Base-by-base conservation (phyloP, 1,140 invertebrate genomes). In the Zelostemma sp. region DNA sequence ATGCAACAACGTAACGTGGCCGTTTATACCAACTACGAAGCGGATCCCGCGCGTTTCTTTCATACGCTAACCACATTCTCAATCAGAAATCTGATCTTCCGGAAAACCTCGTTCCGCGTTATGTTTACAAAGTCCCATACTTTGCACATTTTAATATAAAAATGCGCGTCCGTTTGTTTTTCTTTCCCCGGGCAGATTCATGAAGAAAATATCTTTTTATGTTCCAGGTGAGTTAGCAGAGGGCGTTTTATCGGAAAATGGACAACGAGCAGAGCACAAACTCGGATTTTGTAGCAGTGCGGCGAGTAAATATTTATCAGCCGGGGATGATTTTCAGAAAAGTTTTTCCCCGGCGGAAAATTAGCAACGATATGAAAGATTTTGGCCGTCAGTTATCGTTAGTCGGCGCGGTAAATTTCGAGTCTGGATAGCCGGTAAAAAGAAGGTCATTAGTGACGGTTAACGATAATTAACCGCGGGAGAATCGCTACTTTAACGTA, bases 361-460 rank as follows among this genome's bases (percentile, higher is more conserved):
- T 35, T 46, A 43, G 40, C 51, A 28, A 18, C 40, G 58, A 51
- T 25, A n/a, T n/a, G n/a, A n/a, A n/a, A n/a, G n/a, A n/a, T n/a
- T n/a, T n/a, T n/a, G 60, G 41, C 47, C 65, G 68, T 70, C 68
- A 70, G 47, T 70, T 70, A 65, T 31, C 11, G 28, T 31, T 31
- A 31, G 35, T n/a, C 9, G 9, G 53, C 62, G 58, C 68, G 57
- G 58, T 71, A 71, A 71, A 66, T 71, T 66, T 46, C 33, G 61
- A 57, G 35, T 48, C 35, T 28, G 33, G 21, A 16, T 38, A 12
- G 43, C 59, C 2, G 40, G 12, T 56, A 35, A 35, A 49, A 74
- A 70, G 53, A 67, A 47, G 64, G 58, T 68, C 68, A 66, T 74
- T 76, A 74, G 67, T 51, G 69, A 60, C 59, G 70, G 67, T 70